These are phyloP conservation scores for Tympanoctomys barrerae DNA, from an alignment of 2,797 vertebrate species.

Conservation along the genomic window DNA sequence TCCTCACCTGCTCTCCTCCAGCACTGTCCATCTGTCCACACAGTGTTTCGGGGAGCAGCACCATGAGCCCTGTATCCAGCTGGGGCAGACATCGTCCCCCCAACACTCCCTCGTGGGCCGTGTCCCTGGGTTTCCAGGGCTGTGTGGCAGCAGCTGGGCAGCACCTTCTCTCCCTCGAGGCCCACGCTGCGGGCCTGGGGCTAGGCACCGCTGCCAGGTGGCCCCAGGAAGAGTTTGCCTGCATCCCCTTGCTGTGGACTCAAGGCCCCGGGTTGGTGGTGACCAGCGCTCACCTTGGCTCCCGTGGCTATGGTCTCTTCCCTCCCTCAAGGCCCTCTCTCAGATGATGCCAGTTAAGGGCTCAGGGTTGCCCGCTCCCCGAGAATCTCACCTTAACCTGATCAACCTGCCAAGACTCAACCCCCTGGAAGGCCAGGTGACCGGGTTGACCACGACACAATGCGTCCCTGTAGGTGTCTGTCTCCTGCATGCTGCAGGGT, in stretches of 20 bases:
- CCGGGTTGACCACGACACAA: neutral
- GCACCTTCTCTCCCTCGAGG: neutral
- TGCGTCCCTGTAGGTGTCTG: neutral
- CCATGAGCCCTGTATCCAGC: neutral
- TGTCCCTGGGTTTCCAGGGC: neutral
- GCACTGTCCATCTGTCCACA: neutral
- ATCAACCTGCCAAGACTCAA: neutral
- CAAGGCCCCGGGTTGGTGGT: neutral
- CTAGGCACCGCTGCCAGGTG: neutral
- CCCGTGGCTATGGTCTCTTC: neutral
- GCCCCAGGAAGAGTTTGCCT: neutral
- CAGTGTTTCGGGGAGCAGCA: neutral
- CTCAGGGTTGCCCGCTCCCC: neutral
- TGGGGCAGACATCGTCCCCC: neutral
- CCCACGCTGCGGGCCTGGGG: neutral
- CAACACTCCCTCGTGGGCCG: neutral
- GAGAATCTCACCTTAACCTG: neutral
- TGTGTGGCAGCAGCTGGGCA: neutral
- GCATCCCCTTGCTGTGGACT: neutral
- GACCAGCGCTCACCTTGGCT: neutral
- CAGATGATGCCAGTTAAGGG: neutral
- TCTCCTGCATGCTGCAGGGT: neutral
- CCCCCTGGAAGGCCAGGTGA: neutral
- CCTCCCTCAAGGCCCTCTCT: neutral
- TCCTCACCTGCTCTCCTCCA: neutral